Percentiles rank a stretch among this genome's conserved stretches.
phyloP scores from a whole-genome alignment of 2,113 vertebrate species.

The Plestiodon gilberti region DNA sequence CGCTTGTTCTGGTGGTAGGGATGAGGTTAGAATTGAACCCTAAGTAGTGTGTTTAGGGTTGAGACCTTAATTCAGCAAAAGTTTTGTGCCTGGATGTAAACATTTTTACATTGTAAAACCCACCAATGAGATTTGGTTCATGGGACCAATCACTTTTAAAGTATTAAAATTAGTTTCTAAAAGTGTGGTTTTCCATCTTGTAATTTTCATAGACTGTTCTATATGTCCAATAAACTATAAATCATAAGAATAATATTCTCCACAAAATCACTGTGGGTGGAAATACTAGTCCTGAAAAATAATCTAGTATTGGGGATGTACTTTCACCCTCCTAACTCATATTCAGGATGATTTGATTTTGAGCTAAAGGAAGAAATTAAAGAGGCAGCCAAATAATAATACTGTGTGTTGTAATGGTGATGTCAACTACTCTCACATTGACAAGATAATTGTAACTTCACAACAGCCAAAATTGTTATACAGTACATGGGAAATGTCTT shows the following conservation, averaged over 20 bases:
- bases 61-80: not conserved
- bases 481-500: not conserved
- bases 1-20: no score
- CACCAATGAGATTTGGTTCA: not conserved
- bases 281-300: no score
- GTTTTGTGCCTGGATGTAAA: not conserved
- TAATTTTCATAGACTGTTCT: not conserved
- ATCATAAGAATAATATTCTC: not conserved
- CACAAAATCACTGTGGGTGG: not conserved
- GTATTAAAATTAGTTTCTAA: not conserved
- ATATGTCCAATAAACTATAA: not conserved
- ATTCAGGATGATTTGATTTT: not conserved
- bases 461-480: not conserved
- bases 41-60: not conserved
- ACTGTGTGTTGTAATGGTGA: not conserved
- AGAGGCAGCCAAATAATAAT: not conserved
- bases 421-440: not conserved
- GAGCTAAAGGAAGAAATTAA: not conserved
- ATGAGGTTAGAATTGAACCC: no score
- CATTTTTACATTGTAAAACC: not conserved
- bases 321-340: not conserved
- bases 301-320: not conserved
- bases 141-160: not conserved
- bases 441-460: not conserved
- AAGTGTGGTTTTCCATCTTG: not conserved